Conservation (phyloP, 2,113 vertebrate species). For the Eulemur macaco region DNA sequence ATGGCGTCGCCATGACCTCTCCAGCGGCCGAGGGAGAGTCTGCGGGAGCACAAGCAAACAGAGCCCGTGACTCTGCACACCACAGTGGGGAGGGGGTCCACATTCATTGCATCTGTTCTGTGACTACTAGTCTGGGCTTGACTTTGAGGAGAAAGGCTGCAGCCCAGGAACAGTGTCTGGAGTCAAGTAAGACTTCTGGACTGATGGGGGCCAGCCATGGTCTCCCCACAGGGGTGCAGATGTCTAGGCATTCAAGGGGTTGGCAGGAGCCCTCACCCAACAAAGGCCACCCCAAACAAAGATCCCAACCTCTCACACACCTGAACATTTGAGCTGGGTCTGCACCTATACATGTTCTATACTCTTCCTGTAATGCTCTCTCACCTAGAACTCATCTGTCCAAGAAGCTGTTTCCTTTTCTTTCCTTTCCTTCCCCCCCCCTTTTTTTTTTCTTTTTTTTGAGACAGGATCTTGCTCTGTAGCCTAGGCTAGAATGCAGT, state of each 20-base stretch:
- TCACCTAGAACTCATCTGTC: not conserved
- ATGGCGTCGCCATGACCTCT: not conserved
- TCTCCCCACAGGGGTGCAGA: not conserved
- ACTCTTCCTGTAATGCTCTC: not conserved
- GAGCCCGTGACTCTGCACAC: not conserved
- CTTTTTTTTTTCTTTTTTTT: too few relatives aligned
- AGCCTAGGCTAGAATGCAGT: too few relatives aligned
- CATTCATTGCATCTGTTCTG: not conserved
- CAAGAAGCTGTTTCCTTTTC: not conserved
- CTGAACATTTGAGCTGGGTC: not conserved
- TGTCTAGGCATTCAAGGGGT: not conserved
- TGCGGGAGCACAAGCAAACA: not conserved
- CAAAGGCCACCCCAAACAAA: not conserved
- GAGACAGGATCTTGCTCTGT: too few relatives aligned
- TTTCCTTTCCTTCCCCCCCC: not conserved
- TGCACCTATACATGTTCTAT: not conserved
- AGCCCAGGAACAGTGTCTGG: not conserved
- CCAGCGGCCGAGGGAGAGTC: not conserved
- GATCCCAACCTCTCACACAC: not conserved
- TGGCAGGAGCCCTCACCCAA: not conserved
- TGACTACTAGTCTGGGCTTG: not conserved
- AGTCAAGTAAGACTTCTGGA: not conserved
- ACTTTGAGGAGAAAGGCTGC: not conserved
- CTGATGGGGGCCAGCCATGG: too few relatives aligned
- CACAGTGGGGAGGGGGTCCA: not conserved